Percentiles rank a stretch among this genome's conserved stretches.
phyloP scores from a whole-genome alignment of 2,888 invertebrate genomes.

The Hylaea fasciaria region DNA sequence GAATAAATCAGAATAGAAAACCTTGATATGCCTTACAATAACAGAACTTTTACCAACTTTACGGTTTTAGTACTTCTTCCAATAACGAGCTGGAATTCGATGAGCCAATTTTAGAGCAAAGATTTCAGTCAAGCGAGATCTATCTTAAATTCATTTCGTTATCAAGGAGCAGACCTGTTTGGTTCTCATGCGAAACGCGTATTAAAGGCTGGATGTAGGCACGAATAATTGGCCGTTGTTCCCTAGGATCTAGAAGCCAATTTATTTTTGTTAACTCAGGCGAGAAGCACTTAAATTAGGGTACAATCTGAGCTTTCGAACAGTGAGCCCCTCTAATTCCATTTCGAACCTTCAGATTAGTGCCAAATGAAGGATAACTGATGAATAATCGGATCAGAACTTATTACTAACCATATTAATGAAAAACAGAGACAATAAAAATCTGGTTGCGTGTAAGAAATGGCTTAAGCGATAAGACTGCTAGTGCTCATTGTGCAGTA shows the following conservation, averaged over 20 bases:
- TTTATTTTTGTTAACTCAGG: slow-evolving; percentile 4
- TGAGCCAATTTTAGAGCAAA: slow-evolving; percentile 32
- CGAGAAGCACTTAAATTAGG: too few species aligned
- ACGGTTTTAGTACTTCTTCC: slow-evolving; percentile 38
- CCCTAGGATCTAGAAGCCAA: slow-evolving; percentile 1
- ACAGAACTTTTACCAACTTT: slow-evolving; percentile 41
- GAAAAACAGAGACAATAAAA: too few species aligned
- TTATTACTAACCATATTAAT: too few species aligned
- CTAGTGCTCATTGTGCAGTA: too few species aligned
- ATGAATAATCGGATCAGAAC: too few species aligned
- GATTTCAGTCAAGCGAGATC: slow-evolving; percentile 7
- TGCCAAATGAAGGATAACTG: too few species aligned
- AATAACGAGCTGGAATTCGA: slow-evolving; percentile 41
- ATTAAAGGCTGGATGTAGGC: neutral
- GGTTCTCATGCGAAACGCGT: neutral
- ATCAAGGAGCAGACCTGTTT: neutral
- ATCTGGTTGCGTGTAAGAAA: too few species aligned
- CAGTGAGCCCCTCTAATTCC: too few species aligned
- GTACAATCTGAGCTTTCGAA: too few species aligned
- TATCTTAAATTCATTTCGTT: slow-evolving; percentile 2
- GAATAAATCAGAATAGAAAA: slow-evolving; percentile 23
- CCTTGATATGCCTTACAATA: slow-evolving; percentile 37
- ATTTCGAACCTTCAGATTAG: too few species aligned
- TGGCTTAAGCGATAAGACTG: too few species aligned
- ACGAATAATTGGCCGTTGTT: slow-evolving; percentile 1